A percentile compares a stretch with the other conserved stretches of the same genome.
Conservation (phyloP, 1,140 invertebrate genomes). For the Brevipalpus yothersi region DNA sequence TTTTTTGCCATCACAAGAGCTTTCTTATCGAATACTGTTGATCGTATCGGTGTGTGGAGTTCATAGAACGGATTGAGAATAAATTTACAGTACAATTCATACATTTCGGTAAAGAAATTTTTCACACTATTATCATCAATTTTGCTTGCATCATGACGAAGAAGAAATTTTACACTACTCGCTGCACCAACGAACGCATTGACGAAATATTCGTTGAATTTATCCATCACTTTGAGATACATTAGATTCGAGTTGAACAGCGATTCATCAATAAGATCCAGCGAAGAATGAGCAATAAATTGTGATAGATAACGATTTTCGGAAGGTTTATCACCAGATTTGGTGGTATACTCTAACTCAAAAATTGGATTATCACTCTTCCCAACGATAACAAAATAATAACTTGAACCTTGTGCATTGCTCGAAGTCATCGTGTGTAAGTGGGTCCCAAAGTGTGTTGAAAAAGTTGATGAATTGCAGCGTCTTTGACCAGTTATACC, state of each 20-base stretch:
- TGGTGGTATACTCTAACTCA: constrained; percentile 78
- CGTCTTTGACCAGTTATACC: constrained; percentile 78
- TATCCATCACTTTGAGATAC: constrained; percentile 92
- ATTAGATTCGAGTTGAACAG: constrained; percentile 80
- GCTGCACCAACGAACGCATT: constrained; percentile 59
- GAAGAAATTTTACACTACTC: constrained; percentile 31
- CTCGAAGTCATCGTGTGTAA: too few species aligned
- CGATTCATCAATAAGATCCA: constrained; percentile 92
- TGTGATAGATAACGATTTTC: constrained; percentile 91
- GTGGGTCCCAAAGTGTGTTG: constrained; percentile 56
- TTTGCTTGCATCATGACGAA: constrained; percentile 70
- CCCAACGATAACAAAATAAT: constrained; percentile 95
- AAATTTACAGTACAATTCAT: constrained; percentile 89
- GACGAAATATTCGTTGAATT: constrained; percentile 99
- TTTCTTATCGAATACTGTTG: constrained; percentile 85
- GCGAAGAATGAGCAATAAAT: constrained; percentile 90
- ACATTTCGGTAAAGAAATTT: constrained; percentile 93
- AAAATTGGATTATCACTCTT: constrained; percentile 92
- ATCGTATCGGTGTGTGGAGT: constrained; percentile 71
- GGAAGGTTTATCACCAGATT: background rate
- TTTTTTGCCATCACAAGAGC: constrained; percentile 70
- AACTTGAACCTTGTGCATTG: constrained; percentile 26
- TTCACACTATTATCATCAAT: constrained; percentile 92
- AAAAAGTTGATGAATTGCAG: constrained; percentile 70
- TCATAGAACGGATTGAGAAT: constrained; percentile 96